Evolutionary conservation across 1,140 invertebrate species (phyloP).

Genomic region (Cylas formicarius): DNA sequence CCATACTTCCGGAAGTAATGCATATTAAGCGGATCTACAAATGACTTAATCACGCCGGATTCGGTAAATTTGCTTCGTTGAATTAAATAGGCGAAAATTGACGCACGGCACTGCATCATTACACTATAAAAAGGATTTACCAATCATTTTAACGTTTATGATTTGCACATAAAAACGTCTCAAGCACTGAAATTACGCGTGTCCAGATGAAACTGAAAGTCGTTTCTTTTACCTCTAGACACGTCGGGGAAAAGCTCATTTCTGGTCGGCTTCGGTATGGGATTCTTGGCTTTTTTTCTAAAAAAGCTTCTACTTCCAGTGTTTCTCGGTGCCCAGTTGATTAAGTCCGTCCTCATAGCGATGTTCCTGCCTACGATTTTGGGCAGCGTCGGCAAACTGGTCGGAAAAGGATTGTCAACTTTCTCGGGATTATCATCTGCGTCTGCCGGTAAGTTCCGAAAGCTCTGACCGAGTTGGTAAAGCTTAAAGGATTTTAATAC

Average conservation of each 20-base stretch:
- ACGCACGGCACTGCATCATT: no score
- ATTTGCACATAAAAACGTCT: no score
- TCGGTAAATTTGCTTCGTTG: no score
- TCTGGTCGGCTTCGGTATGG: constrained; percentile 61
- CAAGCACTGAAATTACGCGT: no score
- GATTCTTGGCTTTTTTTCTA: constrained; percentile 66
- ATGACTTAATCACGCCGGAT: no score
- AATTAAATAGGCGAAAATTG: no score
- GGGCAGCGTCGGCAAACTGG: constrained; percentile 70
- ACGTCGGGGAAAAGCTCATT: constrained; percentile 54
- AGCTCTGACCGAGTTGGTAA: background rate
- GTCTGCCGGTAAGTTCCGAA: constrained; percentile 35
- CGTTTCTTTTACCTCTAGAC: constrained; percentile 20
- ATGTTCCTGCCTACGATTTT: constrained; percentile 75
- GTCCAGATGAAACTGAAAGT: no score
- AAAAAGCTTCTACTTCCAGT: constrained; percentile 74
- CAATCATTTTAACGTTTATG: no score
- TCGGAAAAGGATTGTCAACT: constrained; percentile 61
- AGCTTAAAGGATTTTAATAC: background rate
- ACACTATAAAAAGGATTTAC: no score
- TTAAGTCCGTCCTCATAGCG: constrained; percentile 71
- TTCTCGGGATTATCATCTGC: constrained; percentile 47
- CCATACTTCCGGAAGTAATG: no score
- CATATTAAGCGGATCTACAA: no score
- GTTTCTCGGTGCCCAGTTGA: constrained; percentile 66